Conservation (phyloP, 2,888 invertebrate genomes). For the Anaspis maculata region DNA sequence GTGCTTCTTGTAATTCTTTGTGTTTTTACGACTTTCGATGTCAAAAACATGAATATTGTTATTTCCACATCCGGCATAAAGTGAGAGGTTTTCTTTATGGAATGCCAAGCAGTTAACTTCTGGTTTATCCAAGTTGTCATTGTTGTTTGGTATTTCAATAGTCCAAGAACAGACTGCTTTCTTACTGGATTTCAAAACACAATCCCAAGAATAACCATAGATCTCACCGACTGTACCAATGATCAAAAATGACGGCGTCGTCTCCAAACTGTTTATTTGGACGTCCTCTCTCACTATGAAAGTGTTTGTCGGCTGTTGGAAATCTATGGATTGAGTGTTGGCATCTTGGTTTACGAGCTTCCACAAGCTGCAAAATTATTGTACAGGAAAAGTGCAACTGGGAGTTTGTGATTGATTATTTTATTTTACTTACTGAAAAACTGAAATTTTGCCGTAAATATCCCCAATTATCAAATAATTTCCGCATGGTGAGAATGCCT, state of each 20-base stretch:
- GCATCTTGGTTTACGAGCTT: constrained; percentile 54
- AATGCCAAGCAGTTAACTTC: constrained; percentile 72
- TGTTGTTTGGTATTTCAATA: constrained; percentile 56
- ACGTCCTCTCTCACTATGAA: constrained; percentile 54
- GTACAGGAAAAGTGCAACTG: neutral
- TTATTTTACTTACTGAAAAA: constrained; percentile 62
- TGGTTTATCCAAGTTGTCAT: constrained; percentile 61
- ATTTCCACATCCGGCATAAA: constrained; percentile 82
- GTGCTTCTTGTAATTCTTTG: constrained; percentile 62
- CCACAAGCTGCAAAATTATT: constrained; percentile 48
- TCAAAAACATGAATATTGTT: constrained; percentile 69
- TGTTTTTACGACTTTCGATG: constrained; percentile 64
- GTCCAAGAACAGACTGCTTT: constrained; percentile 60
- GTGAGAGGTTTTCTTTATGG: constrained; percentile 48
- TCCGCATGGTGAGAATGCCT: constrained; percentile 77
- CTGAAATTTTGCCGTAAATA: constrained; percentile 74
- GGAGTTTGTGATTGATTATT: constrained; percentile 2
- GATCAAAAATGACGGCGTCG: constrained; percentile 59
- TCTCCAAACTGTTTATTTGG: constrained; percentile 60
- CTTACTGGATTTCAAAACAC: constrained; percentile 51
- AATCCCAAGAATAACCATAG: constrained; percentile 68
- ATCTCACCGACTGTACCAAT: constrained; percentile 71
- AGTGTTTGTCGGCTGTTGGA: constrained; percentile 54
- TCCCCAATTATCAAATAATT: constrained; percentile 75
- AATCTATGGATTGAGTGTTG: constrained; percentile 45